phyloP scores from a whole-genome alignment of 2,888 invertebrate genomes.

The Pollenia labialis region DNA sequence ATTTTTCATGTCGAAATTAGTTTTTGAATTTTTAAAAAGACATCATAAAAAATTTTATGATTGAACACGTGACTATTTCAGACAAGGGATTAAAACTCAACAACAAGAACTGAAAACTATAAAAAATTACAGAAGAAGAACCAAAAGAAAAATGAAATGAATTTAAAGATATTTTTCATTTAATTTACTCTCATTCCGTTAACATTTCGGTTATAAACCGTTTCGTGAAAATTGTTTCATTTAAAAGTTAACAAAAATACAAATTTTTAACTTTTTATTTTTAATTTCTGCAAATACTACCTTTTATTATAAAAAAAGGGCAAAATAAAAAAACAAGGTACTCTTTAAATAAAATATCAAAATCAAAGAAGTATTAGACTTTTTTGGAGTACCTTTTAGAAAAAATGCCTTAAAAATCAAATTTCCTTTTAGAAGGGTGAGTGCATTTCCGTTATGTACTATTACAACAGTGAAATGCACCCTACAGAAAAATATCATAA shows the following conservation, averaged over 20 bases:
- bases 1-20: slow-evolving; percentile 36
- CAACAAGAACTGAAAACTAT: slow-evolving; percentile 31
- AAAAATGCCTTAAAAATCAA: background rate
- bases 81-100: slow-evolving; percentile 39
- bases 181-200: background rate
- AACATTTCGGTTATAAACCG: slow-evolving; percentile 9
- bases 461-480: too few species aligned
- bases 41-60: slow-evolving; percentile 65
- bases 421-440: too few species aligned
- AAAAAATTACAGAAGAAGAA: slow-evolving; percentile 4
- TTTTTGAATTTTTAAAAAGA: slow-evolving; percentile 55
- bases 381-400: background rate
- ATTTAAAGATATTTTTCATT: slow-evolving; percentile 33
- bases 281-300: too few species aligned
- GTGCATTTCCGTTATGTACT: too few species aligned
- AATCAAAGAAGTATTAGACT: too few species aligned
- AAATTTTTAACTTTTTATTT: too few species aligned
- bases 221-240: slow-evolving; percentile 7
- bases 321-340: too few species aligned
- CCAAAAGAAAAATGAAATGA: slow-evolving; percentile 40
- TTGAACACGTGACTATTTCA: slow-evolving; percentile 66
- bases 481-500: too few species aligned
- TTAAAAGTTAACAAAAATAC: background rate
- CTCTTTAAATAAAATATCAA: too few species aligned
- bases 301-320: too few species aligned